These are phyloP conservation scores for Microctenopoma stevenorrisi DNA, from an alignment of 2,797 vertebrate species.

Conservation along the genomic window DNA sequence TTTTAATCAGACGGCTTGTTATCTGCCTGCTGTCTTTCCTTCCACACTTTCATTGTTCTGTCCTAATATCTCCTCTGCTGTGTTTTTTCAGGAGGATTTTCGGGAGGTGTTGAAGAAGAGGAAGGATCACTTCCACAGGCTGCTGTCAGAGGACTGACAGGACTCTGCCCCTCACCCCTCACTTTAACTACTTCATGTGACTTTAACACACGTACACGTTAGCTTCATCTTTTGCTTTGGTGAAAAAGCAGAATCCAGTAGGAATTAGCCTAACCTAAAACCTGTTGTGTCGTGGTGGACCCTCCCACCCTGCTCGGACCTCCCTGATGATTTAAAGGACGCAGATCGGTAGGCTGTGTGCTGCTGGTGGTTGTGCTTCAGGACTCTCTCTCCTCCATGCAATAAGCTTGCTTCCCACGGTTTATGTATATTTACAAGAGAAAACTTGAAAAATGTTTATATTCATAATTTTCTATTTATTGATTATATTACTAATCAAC, in stretches of 20 bases:
- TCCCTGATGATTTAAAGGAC: conserved; percentile 37
- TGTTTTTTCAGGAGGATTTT: conserved; percentile 84
- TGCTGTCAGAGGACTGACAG: conserved; percentile 78
- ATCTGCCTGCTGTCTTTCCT: conserved; percentile 49
- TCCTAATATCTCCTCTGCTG: conserved; percentile 38
- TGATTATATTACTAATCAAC: conserved; percentile 47
- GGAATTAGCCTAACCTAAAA: conserved; percentile 3
- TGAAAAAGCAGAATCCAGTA: conserved; percentile 40
- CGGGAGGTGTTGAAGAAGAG: conserved; percentile 80
- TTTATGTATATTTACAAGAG: conserved; percentile 36
- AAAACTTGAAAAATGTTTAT: conserved; percentile 55
- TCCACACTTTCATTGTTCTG: conserved; percentile 10
- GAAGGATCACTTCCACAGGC: conserved; percentile 78
- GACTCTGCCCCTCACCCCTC: not conserved
- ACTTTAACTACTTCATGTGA: conserved; percentile 31
- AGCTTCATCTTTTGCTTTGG: conserved; percentile 43
- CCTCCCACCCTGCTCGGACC: conserved; percentile 14
- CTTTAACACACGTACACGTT: conserved; percentile 25
- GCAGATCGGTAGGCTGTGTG: conserved; percentile 39
- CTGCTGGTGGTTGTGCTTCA: conserved; percentile 31
- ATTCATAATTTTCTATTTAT: conserved; percentile 64
- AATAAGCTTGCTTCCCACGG: conserved; percentile 23
- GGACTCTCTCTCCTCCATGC: conserved; percentile 46
- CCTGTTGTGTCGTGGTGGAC: conserved; percentile 12
- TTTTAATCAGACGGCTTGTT: conserved; percentile 23